These are phyloP conservation scores for Drosophila vallismaia DNA, from an alignment of 2,888 invertebrate genomes.

Conservation along the genomic window DNA sequence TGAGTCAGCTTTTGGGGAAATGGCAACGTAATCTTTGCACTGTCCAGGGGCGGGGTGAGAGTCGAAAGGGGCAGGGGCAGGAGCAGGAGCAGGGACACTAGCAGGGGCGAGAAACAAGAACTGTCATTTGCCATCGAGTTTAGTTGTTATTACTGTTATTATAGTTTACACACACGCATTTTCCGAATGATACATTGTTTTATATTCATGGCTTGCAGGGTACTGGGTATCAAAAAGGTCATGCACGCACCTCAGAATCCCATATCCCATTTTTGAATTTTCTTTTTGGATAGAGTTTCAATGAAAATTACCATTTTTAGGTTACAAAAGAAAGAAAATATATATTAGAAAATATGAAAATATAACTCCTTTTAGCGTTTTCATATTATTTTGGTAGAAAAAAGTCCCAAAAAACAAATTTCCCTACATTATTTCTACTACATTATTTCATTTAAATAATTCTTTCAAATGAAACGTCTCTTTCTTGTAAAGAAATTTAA, in stretches of 20 bases:
- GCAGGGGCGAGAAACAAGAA: slow-evolving; percentile 15
- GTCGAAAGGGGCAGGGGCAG: not conserved
- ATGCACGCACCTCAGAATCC: not conserved
- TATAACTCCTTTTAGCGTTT: no score
- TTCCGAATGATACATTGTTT: slow-evolving; percentile 31
- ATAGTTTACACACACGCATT: slow-evolving; percentile 37
- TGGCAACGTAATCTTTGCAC: slow-evolving; percentile 26
- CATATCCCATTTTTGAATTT: no score
- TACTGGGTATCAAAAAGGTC: slow-evolving; percentile 5
- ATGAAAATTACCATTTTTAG: not conserved
- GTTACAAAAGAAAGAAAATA: no score
- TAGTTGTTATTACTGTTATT: slow-evolving; percentile 46
- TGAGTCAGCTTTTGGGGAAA: slow-evolving; percentile 20
- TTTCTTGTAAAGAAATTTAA: not conserved
- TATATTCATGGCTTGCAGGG: slow-evolving; percentile 11
- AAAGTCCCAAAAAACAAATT: no score
- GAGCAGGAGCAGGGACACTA: not conserved
- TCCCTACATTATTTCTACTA: no score
- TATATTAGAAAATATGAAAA: no score
- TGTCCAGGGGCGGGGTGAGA: not conserved
- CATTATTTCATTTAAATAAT: no score
- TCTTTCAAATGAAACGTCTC: not conserved
- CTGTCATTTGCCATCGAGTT: slow-evolving; percentile 22
- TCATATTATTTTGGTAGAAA: no score
- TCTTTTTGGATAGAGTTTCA: not conserved